phyloP scores from a whole-genome alignment of 2,113 vertebrate species.

The Phylloscopus trochiloides region DNA sequence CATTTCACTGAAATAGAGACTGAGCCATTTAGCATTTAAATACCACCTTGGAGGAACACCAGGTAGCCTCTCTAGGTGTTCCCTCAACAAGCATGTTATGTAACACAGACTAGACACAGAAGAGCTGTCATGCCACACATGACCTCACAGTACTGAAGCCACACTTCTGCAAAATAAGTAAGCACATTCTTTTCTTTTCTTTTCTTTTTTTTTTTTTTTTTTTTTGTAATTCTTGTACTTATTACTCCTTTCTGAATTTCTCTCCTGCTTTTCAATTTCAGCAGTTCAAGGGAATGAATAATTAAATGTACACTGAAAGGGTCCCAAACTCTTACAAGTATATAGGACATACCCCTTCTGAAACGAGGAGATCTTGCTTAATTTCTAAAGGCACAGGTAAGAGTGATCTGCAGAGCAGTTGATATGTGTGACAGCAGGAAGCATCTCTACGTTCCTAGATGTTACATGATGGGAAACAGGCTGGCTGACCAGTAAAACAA shows the following conservation, averaged over 20 bases:
- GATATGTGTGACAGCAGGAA: background rate
- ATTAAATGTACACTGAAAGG: background rate
- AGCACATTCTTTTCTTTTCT: background rate
- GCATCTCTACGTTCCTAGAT: background rate
- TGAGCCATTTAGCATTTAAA: background rate
- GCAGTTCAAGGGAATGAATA: background rate
- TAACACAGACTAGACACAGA: background rate
- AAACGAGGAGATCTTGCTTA: background rate
- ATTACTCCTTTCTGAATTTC: background rate
- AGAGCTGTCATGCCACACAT: background rate
- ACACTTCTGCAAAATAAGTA: background rate
- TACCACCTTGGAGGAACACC: background rate
- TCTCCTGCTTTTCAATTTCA: background rate
- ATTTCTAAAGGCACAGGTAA: background rate
- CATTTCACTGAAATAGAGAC: background rate
- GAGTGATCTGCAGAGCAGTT: background rate
- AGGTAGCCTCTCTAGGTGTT: background rate
- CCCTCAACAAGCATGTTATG: background rate
- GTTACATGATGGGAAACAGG: background rate
- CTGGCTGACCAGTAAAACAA: background rate
- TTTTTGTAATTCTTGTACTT: background rate
- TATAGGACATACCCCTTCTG: background rate
- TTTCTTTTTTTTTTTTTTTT: background rate
- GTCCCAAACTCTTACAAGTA: background rate
- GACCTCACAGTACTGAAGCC: background rate